Percentiles rank a stretch among this genome's conserved stretches.
These are phyloP conservation scores for Cosmopolites sordidus DNA, from an alignment of 2,888 invertebrate genomes.

Conservation along the genomic window DNA sequence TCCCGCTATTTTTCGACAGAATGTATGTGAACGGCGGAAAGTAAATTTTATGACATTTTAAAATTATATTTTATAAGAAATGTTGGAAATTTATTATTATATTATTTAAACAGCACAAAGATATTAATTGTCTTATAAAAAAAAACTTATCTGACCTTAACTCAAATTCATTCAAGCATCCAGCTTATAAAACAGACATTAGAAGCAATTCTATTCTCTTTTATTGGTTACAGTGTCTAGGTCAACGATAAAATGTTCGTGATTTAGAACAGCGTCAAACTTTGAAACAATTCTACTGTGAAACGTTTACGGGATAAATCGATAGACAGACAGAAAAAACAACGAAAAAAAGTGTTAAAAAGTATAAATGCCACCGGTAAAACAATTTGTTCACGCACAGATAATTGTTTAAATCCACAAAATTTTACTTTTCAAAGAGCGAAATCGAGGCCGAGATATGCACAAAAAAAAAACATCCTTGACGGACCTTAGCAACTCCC, in stretches of 20 bases:
- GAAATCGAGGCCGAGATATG: not conserved
- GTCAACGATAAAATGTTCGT: not conserved
- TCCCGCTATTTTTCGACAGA: too few species aligned
- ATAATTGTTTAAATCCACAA: not conserved
- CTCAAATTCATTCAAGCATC: not conserved
- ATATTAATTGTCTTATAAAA: too few species aligned
- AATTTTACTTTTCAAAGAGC: not conserved
- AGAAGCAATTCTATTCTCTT: not conserved
- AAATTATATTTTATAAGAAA: too few species aligned
- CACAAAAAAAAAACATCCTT: not conserved
- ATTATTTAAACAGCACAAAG: too few species aligned
- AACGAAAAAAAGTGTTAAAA: not conserved
- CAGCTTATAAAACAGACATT: not conserved
- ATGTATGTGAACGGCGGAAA: too few species aligned
- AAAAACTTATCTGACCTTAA: not conserved
- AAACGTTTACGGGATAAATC: too few species aligned
- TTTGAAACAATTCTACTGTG: too few species aligned
- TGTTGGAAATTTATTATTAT: too few species aligned
- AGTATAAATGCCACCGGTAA: not conserved
- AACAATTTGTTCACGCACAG: not conserved
- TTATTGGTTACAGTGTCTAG: constrained; percentile 1
- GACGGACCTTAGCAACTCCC: not conserved
- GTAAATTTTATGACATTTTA: too few species aligned
- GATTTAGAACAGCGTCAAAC: too few species aligned
- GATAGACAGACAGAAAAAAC: too few species aligned